Base-by-base conservation (phyloP, 2,113 vertebrate species). In the Hydropotes inermis region DNA sequence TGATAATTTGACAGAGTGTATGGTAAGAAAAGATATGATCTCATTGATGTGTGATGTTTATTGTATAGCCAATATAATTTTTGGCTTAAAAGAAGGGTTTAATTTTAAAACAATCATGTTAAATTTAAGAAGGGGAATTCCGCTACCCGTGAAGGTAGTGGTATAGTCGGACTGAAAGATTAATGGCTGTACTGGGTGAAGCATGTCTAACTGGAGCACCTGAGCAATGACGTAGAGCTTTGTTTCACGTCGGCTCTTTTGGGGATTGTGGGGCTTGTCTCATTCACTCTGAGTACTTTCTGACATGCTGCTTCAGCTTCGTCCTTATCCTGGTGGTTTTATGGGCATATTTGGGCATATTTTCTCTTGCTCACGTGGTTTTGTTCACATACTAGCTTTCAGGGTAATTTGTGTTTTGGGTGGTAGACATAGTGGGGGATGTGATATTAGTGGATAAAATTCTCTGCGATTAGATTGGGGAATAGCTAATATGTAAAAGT, bases 1-100 rank as follows among this genome's bases (percentile, higher is more conserved):
- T 96, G 54, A 36, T 88, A 93, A 91, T 97, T 96, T 91, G 88
- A 61, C 90, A 33, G 93, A 93, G 39, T 86, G 21, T 45, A 17
- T 94, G 64, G 57, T 55, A 60, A 93, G 57, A 57, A 54, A 82
- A 91, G 17, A 61, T 64, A n/a, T 0, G 47, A 52, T 67, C 36
- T 95, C 30, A 27, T 55, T 92, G 50, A 43, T 94, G 28, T 88
- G 36, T 97, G 55, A 67, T 82, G 6, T 45, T 92, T 86, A 39
- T 94, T 93, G 23, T 89, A 3, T 45, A 86, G 87, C 17, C 61
- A 95, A 57, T 86, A 58, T 0, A 70, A 27, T 82, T 92, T 95
- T 89, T 95, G 8, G 92, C 25, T 47, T 92, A 81, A 82, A 95
- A 94, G 36, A 78, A 39, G 17, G 50, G 67, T 87, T 90, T 91